Conservation (phyloP, 1,140 invertebrate genomes). For the Heliconius hermathena region DNA sequence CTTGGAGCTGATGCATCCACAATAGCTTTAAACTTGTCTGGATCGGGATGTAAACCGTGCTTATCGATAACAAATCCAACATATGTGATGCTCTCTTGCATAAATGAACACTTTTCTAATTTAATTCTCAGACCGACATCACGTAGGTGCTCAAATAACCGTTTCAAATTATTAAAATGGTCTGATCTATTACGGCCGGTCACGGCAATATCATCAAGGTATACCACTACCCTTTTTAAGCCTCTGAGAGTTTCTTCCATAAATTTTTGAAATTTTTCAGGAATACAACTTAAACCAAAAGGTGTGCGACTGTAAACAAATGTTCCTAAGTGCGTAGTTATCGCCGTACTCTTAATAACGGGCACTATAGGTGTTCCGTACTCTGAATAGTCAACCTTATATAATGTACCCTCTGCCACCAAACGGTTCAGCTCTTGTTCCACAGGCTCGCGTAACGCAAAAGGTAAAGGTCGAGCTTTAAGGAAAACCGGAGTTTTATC, state of each 20-base stretch:
- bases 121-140: constrained; percentile 47
- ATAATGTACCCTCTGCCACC: constrained; percentile 35
- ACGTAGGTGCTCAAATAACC: constrained; percentile 39
- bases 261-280: constrained; percentile 36
- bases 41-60: constrained; percentile 54
- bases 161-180: constrained; percentile 37
- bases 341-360: constrained; percentile 28
- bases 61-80: constrained; percentile 63
- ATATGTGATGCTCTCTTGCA: constrained; percentile 46
- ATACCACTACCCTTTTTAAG: constrained; percentile 37
- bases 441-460: too few relatives aligned
- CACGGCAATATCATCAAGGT: constrained; percentile 45
- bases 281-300: constrained; percentile 32
- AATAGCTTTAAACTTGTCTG: too few relatives aligned
- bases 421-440: too few relatives aligned
- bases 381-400: constrained; percentile 43
- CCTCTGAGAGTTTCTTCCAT: constrained; percentile 39
- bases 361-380: constrained; percentile 49
- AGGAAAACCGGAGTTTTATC: neutral
- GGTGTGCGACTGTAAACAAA: neutral
- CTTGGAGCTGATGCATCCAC: constrained; percentile 51
- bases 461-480: neutral
- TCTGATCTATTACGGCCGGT: constrained; percentile 28
- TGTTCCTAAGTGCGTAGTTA: too few relatives aligned
- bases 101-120: constrained; percentile 45